A percentile compares a stretch with the other conserved stretches of the same genome.
phyloP scores from a whole-genome alignment of 2,797 vertebrate genomes.

The Potorous gilbertii region DNA sequence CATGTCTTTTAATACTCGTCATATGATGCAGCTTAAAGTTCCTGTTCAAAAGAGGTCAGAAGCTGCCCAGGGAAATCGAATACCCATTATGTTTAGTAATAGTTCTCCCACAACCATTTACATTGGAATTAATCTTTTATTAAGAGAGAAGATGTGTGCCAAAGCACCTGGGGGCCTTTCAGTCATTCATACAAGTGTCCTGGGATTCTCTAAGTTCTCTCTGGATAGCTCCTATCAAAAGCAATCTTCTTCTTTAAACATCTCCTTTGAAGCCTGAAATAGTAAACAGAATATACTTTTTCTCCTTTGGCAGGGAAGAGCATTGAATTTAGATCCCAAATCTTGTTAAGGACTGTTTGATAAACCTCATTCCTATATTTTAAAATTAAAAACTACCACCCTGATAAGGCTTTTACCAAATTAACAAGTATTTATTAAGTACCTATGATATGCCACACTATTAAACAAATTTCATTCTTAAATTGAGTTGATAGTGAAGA shows the following conservation, averaged over 20 bases:
- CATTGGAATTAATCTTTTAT: conserved; percentile 72
- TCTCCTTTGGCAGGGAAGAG: conserved; percentile 1
- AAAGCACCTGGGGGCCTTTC: conserved; percentile 1
- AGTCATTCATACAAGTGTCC: background rate
- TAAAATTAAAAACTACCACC: background rate
- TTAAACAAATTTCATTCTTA: background rate
- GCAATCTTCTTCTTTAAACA: conserved; percentile 41
- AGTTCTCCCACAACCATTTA: conserved; percentile 52
- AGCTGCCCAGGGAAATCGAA: background rate
- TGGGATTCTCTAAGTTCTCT: conserved; percentile 29
- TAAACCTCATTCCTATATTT: background rate
- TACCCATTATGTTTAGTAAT: background rate
- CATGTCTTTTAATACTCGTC: background rate
- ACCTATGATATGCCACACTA: background rate
- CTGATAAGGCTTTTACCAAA: background rate
- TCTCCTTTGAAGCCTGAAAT: conserved; percentile 45
- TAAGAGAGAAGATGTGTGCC: conserved; percentile 61
- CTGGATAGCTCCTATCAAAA: conserved; percentile 42
- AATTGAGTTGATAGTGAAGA: background rate
- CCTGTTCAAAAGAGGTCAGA: conserved; percentile 36
- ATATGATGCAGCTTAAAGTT: background rate
- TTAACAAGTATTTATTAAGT: background rate
- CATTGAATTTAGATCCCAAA: conserved; percentile 40
- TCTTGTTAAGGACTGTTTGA: background rate
- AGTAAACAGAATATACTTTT: background rate